These are phyloP conservation scores for Euwallacea fornicatus DNA, from an alignment of 1,140 invertebrate species.

Conservation along the genomic window DNA sequence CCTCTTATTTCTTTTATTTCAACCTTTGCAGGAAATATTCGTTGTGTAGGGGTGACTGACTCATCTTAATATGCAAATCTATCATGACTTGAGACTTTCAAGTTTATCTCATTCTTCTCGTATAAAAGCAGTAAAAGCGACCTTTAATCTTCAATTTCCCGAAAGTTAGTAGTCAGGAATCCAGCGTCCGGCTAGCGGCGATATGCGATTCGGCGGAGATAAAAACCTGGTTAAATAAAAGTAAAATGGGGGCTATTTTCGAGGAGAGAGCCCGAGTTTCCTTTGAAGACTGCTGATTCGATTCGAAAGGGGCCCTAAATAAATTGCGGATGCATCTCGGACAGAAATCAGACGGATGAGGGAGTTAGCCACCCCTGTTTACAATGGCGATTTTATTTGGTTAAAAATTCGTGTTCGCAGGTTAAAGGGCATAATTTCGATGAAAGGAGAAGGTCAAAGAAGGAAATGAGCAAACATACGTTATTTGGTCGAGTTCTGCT, in stretches of 20 bases:
- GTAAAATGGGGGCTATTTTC: slow-evolving; percentile 50
- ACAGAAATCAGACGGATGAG: slow-evolving; percentile 20
- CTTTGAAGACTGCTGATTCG: slow-evolving; percentile 52
- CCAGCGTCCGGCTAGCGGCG: slow-evolving; percentile 40
- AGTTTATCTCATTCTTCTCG: slow-evolving; percentile 16
- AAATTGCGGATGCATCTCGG: slow-evolving; percentile 48
- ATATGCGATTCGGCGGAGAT: slow-evolving; percentile 42
- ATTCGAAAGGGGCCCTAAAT: slow-evolving; percentile 50
- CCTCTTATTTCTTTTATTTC: slow-evolving; percentile 27
- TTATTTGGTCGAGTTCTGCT: too few relatives aligned
- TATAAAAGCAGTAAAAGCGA: slow-evolving; percentile 21
- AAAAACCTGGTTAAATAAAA: slow-evolving; percentile 51
- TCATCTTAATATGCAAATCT: not conserved
- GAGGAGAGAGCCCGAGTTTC: slow-evolving; percentile 39
- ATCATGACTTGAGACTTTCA: not conserved
- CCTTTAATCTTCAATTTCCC: slow-evolving; percentile 49
- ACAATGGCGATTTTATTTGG: slow-evolving; percentile 30
- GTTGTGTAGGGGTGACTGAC: too few relatives aligned
- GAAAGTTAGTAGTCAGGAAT: slow-evolving; percentile 48
- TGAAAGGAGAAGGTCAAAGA: slow-evolving; percentile 15
- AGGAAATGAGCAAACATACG: not conserved
- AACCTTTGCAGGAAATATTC: slow-evolving; percentile 18
- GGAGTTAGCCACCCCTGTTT: slow-evolving; percentile 19
- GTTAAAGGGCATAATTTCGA: slow-evolving; percentile 21
- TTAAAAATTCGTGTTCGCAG: slow-evolving; percentile 33